phyloP scores from a whole-genome alignment of 2,888 invertebrate species.

The Himalopsyche tibetana region DNA sequence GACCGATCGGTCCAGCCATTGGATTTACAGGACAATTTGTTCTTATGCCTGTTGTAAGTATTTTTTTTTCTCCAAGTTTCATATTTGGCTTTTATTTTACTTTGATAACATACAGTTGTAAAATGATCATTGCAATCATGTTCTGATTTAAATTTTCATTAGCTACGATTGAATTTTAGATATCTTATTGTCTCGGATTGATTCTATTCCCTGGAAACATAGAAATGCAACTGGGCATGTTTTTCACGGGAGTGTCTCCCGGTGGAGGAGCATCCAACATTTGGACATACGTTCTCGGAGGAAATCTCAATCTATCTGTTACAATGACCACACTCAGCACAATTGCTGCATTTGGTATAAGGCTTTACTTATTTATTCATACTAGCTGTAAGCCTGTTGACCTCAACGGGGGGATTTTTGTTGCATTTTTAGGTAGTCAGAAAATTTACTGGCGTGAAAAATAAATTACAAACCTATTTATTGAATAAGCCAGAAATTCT shows the following conservation, averaged over 20 bases:
- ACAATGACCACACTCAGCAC: slow-evolving; percentile 97
- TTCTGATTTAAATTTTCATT: not conserved
- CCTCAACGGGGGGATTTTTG: no score
- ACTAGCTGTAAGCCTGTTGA: no score
- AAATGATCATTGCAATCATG: not conserved
- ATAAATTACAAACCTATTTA: no score
- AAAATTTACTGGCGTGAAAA: no score
- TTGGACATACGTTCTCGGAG: slow-evolving; percentile 94
- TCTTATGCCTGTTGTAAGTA: slow-evolving; percentile 87
- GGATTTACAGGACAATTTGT: slow-evolving; percentile 88
- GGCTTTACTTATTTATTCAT: slow-evolving; percentile 63
- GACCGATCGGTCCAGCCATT: slow-evolving; percentile 87
- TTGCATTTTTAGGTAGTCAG: no score
- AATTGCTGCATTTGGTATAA: slow-evolving; percentile 86
- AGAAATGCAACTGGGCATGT: slow-evolving; percentile 87
- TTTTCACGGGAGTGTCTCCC: slow-evolving; percentile 92
- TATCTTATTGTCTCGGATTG: slow-evolving; percentile 84
- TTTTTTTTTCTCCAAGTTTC: not conserved
- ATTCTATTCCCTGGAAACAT: slow-evolving; percentile 82
- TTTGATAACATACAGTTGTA: not conserved
- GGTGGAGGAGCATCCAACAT: slow-evolving; percentile 98
- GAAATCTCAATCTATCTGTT: slow-evolving; percentile 94
- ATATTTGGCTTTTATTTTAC: not conserved
- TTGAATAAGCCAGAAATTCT: no score
- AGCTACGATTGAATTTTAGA: slow-evolving; percentile 71